These are phyloP conservation scores for Eublepharis macularius DNA, from an alignment of 2,113 vertebrate species.

Conservation along the genomic window DNA sequence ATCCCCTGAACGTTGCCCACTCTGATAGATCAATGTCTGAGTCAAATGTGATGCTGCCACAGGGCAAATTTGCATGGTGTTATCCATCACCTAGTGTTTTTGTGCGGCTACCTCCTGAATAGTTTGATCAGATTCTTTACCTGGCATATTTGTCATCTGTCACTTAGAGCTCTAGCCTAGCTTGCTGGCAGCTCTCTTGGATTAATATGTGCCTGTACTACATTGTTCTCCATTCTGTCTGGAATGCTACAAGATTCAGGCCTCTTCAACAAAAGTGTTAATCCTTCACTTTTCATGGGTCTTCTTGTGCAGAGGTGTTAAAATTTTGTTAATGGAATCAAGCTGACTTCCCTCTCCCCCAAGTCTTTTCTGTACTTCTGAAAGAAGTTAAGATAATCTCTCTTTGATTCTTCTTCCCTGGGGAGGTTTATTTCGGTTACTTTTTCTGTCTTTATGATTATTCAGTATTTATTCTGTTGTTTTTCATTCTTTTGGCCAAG, in stretches of 20 bases:
- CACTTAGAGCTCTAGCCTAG: conserved; percentile 36
- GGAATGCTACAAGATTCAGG: conserved; percentile 57
- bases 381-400: conserved; percentile 51
- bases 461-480: background rate
- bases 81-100: background rate
- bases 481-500: background rate
- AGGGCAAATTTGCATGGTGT: background rate
- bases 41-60: background rate
- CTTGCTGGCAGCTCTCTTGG: conserved; percentile 46
- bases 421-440: conserved; percentile 17
- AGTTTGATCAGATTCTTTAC: conserved; percentile 43
- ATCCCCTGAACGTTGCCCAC: background rate
- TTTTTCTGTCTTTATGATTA: background rate
- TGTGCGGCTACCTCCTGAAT: conserved; percentile 23
- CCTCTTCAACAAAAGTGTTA: conserved; percentile 61
- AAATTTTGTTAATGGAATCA: conserved; percentile 61
- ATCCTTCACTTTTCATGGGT: conserved; percentile 63
- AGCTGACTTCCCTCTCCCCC: conserved; percentile 9
- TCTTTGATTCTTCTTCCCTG: conserved; percentile 1
- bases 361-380: conserved; percentile 42
- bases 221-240: conserved; percentile 53
- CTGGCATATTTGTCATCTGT: conserved; percentile 51
- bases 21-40: conserved; percentile 35
- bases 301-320: conserved; percentile 66
- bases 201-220: conserved; percentile 59